Evolutionary conservation across 2,888 invertebrate genomes (phyloP), one percentile per base, ranked within the genome.

Genomic region (Abscondita cerata): DNA sequence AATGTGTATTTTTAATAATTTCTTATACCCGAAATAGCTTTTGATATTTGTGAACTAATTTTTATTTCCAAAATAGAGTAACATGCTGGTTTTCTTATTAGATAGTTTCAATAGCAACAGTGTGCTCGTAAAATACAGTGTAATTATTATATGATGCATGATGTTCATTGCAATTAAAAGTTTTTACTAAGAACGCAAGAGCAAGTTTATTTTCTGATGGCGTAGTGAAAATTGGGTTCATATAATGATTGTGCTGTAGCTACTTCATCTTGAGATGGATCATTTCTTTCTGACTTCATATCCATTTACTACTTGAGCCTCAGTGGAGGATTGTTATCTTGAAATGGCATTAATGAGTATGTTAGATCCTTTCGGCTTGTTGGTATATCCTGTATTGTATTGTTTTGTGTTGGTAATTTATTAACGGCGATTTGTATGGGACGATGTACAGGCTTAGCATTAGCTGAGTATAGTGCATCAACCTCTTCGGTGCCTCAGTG

Each of bases 201-300:
- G 60, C 58, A 65, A 59, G 55, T 65, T 64, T 59, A 13, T 41
- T 52, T 75, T 65, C 76, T 76, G 76, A 77, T 78, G 77, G 75
- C 77, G 76, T 76, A 76, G 75, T 73, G 73, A 70, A 73, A 74
- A 64, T 61, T 64, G 64, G 64, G 60, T 71, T 72, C 73, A 74
- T 75, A 74, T 75, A 75, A 74, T 78, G 77, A 77, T 76, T 77
- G 77, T 76, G 77, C 77, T 76, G 77, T 77, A 77, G 76, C 73
- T 74, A 76, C 73, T 75, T 76, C 73, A 73, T 75, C 73, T 71
- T 72, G 71, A 71, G 72, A 73, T 71, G 76, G 74, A 75, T 77
- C 73, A 74, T 75, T n/a, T 65, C 72, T 75, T 72, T 76, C 73
- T 72, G 71, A 75, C 74, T 75, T 76, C 75, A 75, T 74, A 75